These are phyloP conservation scores for Cynocephalus volans DNA, from an alignment of 2,113 vertebrate species.

Conservation along the genomic window DNA sequence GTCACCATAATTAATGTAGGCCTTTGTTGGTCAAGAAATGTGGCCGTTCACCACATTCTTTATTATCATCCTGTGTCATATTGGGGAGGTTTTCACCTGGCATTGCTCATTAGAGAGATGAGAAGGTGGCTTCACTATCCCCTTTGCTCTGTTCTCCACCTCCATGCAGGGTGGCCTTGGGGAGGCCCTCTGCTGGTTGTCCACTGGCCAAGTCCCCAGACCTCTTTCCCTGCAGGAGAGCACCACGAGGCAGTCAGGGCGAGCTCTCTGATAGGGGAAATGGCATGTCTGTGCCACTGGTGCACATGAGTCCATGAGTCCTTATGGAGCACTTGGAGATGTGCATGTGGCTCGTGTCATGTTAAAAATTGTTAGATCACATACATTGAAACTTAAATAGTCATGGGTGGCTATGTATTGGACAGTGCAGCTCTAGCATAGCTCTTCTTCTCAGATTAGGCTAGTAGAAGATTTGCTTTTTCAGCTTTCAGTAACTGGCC, in stretches of 20 bases:
- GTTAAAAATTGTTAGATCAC: background rate
- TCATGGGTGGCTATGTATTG: accelerated
- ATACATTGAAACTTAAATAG: too few species aligned
- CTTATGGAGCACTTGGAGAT: background rate
- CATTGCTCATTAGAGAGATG: background rate
- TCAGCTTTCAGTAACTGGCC: background rate
- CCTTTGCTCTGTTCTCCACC: background rate
- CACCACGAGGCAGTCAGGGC: too few species aligned
- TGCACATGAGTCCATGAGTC: too few species aligned
- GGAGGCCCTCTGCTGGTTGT: background rate
- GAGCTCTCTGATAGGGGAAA: background rate
- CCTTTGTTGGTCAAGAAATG: background rate
- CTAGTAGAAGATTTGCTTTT: background rate
- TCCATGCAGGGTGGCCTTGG: background rate
- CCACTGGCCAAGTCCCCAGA: background rate
- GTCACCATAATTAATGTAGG: background rate
- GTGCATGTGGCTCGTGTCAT: accelerated
- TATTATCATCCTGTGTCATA: background rate
- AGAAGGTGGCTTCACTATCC: background rate
- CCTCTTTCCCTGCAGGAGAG: background rate
- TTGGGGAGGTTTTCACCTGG: background rate
- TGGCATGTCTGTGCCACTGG: too few species aligned
- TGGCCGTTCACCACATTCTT: background rate
- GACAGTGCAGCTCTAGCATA: background rate
- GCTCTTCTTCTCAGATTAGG: too few species aligned